Base-by-base conservation (phyloP, 1,140 invertebrate species). In the Philaenus spumarius region DNA sequence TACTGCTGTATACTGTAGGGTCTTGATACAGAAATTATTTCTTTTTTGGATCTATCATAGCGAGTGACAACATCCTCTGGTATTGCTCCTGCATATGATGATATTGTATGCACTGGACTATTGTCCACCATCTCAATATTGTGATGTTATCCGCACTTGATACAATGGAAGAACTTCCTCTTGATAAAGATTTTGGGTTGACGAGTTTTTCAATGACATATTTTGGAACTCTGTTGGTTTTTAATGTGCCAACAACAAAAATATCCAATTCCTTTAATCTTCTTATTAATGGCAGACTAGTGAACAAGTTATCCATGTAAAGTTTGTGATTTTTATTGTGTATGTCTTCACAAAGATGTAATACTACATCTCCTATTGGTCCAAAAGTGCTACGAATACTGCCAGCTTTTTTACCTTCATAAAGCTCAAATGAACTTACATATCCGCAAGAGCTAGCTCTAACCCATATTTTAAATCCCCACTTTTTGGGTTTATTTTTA, bases 261-360 rank as follows among this genome's bases (percentile, higher is more conserved):
- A 62, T 62, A 7, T 60, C 6, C 5, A 43, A 12, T 37, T 53
- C 11, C 4, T 40, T 35, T 1, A 62, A 58, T 34, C 54, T 17
- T 17, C 23, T 19, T 9, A 62, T 12, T 30, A 62, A 40, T 24
- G 58, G 23, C 2, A 62, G 23, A 4, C 24, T 43, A 2, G 63
- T 60, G 58, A 72, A 76, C 59, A 62, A 72, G 61, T 71, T 73
- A 59, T 73, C 70, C 56, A 70, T 69, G 62, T 63, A 71, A 45
- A 72, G 45, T 61, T 72, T 73, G 51, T 69, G 64, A 59, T 72
- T 72, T 48, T 61, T 58, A 47, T 64, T 50, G 11, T 54, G n/a
- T 24, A 59, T 47, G 24, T 61, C 61, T 17, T 59, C 52, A 50
- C 63, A 63, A n/a, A 71, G 46, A 43, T 63, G 37, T 26, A 65